These are phyloP conservation scores for Gobionotothen gibberifrons DNA, from an alignment of 2,797 vertebrate species.

Conservation along the genomic window DNA sequence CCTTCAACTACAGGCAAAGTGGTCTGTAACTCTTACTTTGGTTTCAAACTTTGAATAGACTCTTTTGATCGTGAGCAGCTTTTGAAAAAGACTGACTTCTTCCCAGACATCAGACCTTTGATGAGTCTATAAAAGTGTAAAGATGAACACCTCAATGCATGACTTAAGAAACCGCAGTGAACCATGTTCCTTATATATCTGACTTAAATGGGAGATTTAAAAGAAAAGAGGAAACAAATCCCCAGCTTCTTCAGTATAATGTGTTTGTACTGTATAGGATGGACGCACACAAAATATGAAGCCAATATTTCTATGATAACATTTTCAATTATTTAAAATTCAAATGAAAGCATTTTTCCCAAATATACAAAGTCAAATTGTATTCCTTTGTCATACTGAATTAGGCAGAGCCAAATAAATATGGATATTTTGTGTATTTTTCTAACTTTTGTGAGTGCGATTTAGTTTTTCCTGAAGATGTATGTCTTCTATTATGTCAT, in stretches of 20 bases:
- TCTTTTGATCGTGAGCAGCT: slow-evolving; percentile 38
- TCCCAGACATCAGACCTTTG: slow-evolving; percentile 15
- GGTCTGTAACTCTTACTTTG: slow-evolving; percentile 1
- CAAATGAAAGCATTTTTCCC: neutral
- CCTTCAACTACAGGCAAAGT: neutral
- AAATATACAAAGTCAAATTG: neutral
- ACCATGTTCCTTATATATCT: slow-evolving; percentile 31
- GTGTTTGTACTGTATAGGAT: slow-evolving; percentile 27
- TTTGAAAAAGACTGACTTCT: slow-evolving; percentile 22
- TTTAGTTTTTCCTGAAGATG: neutral
- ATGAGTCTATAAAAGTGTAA: slow-evolving; percentile 13
- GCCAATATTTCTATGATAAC: neutral
- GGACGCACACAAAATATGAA: neutral
- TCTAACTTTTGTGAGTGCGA: neutral
- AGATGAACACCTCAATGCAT: slow-evolving; percentile 39
- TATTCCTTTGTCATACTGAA: neutral
- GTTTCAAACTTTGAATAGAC: neutral
- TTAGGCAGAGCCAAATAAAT: neutral
- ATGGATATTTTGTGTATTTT: neutral
- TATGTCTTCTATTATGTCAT: no score
- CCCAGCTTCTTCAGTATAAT: slow-evolving; percentile 1
- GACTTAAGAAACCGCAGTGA: slow-evolving; percentile 35
- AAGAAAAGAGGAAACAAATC: slow-evolving; percentile 14
- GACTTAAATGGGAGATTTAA: slow-evolving; percentile 9
- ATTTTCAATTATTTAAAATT: neutral